phyloP scores from a whole-genome alignment of 2,888 invertebrate species.

The Autographa gamma region DNA sequence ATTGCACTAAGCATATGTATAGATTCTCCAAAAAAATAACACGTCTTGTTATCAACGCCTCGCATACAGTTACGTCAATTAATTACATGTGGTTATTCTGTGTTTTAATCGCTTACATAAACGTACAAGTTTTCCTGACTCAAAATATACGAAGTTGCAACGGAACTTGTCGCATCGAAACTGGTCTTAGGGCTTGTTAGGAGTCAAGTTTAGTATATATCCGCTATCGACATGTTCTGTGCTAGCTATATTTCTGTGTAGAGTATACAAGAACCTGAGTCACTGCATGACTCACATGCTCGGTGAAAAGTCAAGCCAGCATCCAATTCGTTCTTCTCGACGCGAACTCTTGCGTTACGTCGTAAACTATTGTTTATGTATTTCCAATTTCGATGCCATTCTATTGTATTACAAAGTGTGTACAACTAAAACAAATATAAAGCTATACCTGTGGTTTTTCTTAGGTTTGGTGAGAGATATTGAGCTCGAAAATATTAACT shows the following conservation, averaged over 20 bases:
- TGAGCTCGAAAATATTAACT: too few relatives aligned
- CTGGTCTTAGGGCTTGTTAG: constrained; percentile 70
- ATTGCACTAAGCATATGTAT: neutral
- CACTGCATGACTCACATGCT: constrained; percentile 65
- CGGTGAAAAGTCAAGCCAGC: constrained; percentile 65
- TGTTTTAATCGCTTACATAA: neutral
- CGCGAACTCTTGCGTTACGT: constrained; percentile 47
- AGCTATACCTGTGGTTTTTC: too few relatives aligned
- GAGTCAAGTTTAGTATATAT: constrained; percentile 63
- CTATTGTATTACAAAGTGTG: neutral
- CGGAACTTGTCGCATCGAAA: constrained; percentile 58
- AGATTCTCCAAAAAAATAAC: neutral
- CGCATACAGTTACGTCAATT: neutral
- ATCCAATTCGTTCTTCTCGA: constrained; percentile 55
- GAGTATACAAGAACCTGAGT: constrained; percentile 60
- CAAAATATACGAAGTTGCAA: constrained; percentile 26
- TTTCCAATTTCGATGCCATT: constrained; percentile 31
- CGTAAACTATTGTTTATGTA: constrained; percentile 50
- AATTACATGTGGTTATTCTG: neutral
- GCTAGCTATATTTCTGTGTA: constrained; percentile 36
- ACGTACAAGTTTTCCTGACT: neutral
- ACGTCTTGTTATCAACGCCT: neutral
- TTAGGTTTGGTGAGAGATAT: too few relatives aligned
- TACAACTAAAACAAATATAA: too few relatives aligned
- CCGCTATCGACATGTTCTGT: constrained; percentile 34